Evolutionary conservation across 2,113 vertebrate genomes (phyloP), one percentile per base, ranked within the genome.

Genomic region (Podilymbus podiceps): DNA sequence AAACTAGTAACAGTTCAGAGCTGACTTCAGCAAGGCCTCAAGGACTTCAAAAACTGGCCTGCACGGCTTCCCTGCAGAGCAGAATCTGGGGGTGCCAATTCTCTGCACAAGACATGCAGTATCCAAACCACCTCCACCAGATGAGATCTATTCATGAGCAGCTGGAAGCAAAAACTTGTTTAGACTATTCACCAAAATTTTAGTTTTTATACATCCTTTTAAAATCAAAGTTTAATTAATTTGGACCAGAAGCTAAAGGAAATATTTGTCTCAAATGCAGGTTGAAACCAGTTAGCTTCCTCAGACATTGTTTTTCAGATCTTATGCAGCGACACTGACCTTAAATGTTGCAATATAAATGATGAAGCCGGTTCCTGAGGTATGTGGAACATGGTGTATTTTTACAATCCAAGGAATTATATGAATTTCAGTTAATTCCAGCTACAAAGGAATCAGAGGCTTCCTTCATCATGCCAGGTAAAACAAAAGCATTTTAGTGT

Each of bases 391-490:
- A 0, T 4, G 10, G 28, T 18, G 35, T 76, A 85, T 77, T 96
- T 90, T 90, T 80, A 76, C 2, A 1, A 85, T 75, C 62, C 74
- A 85, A 85, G 49, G 69, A 94, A 87, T 60, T 12, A 79, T 62
- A 85, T 16, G 23, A 88, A 94, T 94, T 88, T 49, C 58, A 76
- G 84, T 69, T 93, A 83, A 93, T 66, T 87, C 50, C 75, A 90
- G 49, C 56, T 85, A 91, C 75, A 90, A 83, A 91, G 77, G 80
- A 40, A 94, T 87, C 81, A 89, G 60, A 91, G 66, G 12, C 40
- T 95, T 94, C 77, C 77, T 67, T 92, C 80, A 67, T 52, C 58
- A 44, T 64, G 91, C 91, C 93, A 97, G 84, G 94, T 82, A 96
- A 96, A 95, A 95, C 80, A 95, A 87, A 85, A 84, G 42, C 46